Evolutionary conservation across 2,797 vertebrate genomes (phyloP), one percentile per base, ranked within the genome.

Genomic region (Urocyon cinereoargenteus): DNA sequence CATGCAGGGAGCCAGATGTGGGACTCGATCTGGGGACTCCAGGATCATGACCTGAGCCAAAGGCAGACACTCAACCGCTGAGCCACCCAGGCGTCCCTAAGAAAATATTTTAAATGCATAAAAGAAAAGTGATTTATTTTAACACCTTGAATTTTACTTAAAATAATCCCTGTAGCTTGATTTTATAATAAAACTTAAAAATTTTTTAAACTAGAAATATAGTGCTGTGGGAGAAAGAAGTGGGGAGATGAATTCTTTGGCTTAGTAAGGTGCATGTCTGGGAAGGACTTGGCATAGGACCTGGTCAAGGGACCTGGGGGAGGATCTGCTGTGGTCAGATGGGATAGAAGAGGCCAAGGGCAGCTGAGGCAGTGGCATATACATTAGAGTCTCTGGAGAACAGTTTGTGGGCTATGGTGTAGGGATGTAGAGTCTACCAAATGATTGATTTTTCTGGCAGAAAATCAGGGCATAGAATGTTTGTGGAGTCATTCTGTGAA

Each of bases 131-230:
- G 6, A 26, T 91, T 36, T 77, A 83, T 75, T 75, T 77, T 92
- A 92, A 68, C 40, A 90, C 21, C n/a, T 70, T 90, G 28, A 3
- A 61, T 66, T 77, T 91, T 82, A 81, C 24, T 82, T 86, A 22
- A 89, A 84, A 87, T 75, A 90, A 94, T 90, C 24, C n/a, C 28
- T 53, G 14, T 93, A 34, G 59, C 82, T 86, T 86, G 28, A 21
- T 90, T 82, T 57, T 86, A 77, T 77, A 72, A 70, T 85, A 73
- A 62, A 84, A 55, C 61, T 62, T 72, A 66, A 75, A 45, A 34
- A 1, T 31, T 75, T 66, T 34, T 40, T 24, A 22, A 49, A 82
- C 66, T 93, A 77, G n/a, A 95, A 90, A 51, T 73, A 91, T 13
- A 81, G 79, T 75, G 57, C 51, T 92, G 5, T 62, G 57, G n/a